Conservation (phyloP, 2,888 invertebrate genomes). For the Cryptus armator region DNA sequence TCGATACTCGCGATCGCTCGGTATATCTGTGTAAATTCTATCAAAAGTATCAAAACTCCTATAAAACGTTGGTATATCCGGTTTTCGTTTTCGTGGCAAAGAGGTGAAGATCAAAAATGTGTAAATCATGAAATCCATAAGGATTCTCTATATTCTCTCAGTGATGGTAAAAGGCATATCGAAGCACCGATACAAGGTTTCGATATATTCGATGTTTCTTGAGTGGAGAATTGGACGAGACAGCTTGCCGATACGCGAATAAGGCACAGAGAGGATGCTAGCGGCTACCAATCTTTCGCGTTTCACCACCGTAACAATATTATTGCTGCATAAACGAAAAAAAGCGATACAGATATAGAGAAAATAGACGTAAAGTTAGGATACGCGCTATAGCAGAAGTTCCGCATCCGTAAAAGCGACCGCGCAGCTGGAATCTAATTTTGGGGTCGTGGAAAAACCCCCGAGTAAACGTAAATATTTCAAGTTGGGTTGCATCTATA, state of each 20-base stretch:
- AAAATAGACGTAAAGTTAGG: neutral
- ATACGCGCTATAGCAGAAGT: conserved; percentile 12
- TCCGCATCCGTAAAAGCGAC: conserved; percentile 44
- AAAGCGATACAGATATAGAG: conserved; percentile 20
- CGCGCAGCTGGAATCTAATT: conserved; percentile 53
- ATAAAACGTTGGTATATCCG: neutral
- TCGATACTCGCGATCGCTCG: neutral
- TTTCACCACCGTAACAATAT: conserved; percentile 52
- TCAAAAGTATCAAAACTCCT: neutral
- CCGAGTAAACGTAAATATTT: conserved; percentile 58
- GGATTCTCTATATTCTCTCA: conserved; percentile 35
- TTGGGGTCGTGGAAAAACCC: conserved; percentile 36
- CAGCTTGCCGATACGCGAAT: conserved; percentile 38
- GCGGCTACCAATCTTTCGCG: conserved; percentile 12
- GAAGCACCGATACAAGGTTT: neutral
- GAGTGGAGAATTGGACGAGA: conserved; percentile 17
- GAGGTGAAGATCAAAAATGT: conserved; percentile 40
- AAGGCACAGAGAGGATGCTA: neutral
- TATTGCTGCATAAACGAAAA: conserved; percentile 60
- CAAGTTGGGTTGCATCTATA: conserved; percentile 43
- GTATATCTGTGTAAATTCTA: neutral
- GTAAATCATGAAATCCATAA: conserved; percentile 54
- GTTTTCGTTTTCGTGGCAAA: neutral
- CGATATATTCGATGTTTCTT: conserved; percentile 42
- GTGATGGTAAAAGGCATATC: conserved; percentile 10